A percentile compares a stretch with the other conserved stretches of the same genome.
Conservation (phyloP, 2,797 vertebrate genomes). For the Rousettus madagascariensis region DNA sequence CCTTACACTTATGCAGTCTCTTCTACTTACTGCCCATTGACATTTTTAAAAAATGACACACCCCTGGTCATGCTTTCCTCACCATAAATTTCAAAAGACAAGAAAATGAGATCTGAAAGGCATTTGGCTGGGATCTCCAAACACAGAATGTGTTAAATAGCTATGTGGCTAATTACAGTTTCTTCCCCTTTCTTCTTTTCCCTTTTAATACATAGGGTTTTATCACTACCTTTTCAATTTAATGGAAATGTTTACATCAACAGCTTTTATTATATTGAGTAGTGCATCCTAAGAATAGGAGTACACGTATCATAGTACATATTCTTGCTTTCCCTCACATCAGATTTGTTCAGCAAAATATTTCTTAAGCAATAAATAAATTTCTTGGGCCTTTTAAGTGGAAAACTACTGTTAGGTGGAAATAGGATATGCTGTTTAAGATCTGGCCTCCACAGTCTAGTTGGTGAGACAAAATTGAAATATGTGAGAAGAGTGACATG, state of each 20-base stretch:
- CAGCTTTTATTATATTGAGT: background rate
- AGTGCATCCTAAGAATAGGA: background rate
- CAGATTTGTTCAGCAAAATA: background rate
- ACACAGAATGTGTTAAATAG: conserved; percentile 32
- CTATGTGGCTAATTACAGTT: background rate
- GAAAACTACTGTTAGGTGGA: background rate
- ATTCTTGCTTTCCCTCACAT: conserved; percentile 16
- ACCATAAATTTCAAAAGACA: background rate
- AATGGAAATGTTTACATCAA: conserved; percentile 6
- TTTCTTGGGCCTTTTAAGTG: background rate
- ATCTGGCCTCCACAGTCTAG: background rate
- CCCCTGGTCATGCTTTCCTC: background rate
- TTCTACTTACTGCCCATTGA: background rate
- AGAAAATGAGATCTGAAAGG: conserved; percentile 24
- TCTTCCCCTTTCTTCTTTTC: background rate
- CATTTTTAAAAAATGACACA: conserved; percentile 18
- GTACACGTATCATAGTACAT: background rate
- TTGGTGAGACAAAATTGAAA: conserved; percentile 20
- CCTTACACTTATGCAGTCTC: background rate
- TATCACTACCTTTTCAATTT: conserved; percentile 21
- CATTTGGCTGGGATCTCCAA: conserved; percentile 5
- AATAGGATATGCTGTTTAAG: background rate
- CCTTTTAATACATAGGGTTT: conserved; percentile 16
- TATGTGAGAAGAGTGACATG: background rate
- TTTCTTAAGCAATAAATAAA: conserved; percentile 24